Conservation (phyloP, 2,797 vertebrate genomes). For the Oreochromis grahami region DNA sequence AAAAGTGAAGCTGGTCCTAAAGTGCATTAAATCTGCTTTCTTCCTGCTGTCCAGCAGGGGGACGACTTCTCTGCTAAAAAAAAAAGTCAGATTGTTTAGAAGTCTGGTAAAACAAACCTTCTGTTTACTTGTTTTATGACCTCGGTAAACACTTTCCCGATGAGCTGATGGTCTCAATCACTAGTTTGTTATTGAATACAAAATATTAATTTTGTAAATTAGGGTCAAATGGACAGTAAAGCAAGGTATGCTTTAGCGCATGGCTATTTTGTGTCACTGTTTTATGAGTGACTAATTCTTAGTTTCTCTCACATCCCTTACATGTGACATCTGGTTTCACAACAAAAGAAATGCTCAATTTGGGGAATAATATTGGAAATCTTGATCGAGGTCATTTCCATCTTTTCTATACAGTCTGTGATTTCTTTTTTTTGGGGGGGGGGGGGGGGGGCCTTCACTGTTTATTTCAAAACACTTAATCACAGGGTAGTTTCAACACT, state of each 20-base stretch:
- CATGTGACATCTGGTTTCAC: not conserved
- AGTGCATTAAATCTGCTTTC: not conserved
- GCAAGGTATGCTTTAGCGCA: not conserved
- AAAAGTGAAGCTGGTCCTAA: not conserved
- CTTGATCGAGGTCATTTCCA: not conserved
- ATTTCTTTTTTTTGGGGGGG: too few species aligned
- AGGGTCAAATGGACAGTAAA: not conserved
- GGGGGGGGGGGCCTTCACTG: not conserved
- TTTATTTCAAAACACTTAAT: not conserved
- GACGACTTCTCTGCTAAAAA: not conserved
- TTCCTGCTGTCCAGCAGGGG: not conserved
- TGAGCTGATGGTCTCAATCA: not conserved
- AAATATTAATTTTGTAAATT: not conserved
- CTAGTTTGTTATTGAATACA: not conserved
- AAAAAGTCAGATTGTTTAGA: not conserved
- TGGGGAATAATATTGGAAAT: not conserved
- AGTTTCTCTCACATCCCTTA: not conserved
- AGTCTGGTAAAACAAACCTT: not conserved
- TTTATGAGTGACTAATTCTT: not conserved
- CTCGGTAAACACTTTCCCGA: not conserved
- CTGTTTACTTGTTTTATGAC: not conserved
- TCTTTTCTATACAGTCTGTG: not conserved
- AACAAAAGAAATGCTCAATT: not conserved
- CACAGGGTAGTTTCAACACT: not conserved
- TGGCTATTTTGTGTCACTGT: not conserved